Conservation (phyloP, 2,113 vertebrate species). For the Falco punctatus region DNA sequence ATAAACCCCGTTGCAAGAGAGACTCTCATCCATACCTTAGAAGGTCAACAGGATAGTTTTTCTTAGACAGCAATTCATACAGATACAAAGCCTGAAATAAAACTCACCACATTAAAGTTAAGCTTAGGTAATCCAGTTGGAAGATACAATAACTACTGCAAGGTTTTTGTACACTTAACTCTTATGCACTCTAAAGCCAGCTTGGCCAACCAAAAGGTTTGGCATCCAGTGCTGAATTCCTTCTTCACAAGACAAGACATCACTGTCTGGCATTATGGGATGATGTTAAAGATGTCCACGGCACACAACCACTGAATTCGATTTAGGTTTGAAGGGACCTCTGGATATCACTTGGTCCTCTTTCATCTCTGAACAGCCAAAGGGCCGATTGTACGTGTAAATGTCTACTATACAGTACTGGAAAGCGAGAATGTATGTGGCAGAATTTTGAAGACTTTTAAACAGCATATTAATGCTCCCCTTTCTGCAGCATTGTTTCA, state of each 20-base stretch:
- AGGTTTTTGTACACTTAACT: background rate
- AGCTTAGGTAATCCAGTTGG: background rate
- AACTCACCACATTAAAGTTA: background rate
- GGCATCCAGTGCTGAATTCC: background rate
- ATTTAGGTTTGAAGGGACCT: background rate
- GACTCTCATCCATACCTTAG: conserved; percentile 73
- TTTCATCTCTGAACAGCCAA: background rate
- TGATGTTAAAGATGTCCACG: background rate
- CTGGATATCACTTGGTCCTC: background rate
- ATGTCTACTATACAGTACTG: background rate
- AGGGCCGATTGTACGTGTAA: background rate
- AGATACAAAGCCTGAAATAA: conserved; percentile 79
- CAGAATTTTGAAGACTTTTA: background rate
- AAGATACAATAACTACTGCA: background rate
- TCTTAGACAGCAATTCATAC: conserved; percentile 72
- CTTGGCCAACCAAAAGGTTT: background rate
- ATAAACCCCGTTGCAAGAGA: background rate
- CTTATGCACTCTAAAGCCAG: background rate
- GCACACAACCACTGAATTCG: background rate
- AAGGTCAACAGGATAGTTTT: conserved; percentile 47
- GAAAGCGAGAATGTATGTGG: background rate
- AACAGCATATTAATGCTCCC: background rate
- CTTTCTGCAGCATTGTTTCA: background rate
- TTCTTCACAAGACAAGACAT: background rate
- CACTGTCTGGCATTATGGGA: background rate